phyloP scores from a whole-genome alignment of 2,888 invertebrate species.

The Mechanitis mazaeus region DNA sequence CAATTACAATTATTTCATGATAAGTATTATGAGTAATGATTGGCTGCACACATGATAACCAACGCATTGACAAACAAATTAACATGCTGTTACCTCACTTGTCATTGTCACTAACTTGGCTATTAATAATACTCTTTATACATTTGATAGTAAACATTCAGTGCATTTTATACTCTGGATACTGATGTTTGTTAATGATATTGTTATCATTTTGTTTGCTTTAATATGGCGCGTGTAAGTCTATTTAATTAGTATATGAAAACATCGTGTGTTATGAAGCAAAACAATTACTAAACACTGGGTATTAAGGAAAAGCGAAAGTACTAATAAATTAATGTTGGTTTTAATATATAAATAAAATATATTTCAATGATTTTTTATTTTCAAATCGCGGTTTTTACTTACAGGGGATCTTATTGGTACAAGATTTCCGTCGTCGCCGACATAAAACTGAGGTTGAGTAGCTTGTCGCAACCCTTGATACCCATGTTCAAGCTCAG shows the following conservation, averaged over 20 bases:
- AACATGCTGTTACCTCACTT: slow-evolving; percentile 59
- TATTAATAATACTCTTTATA: slow-evolving; percentile 48
- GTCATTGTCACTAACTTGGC: slow-evolving; percentile 51
- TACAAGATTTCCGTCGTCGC: slow-evolving; percentile 80
- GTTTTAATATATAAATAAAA: slow-evolving; percentile 8
- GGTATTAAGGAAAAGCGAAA: not conserved
- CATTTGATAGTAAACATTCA: slow-evolving; percentile 28
- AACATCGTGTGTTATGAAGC: slow-evolving; percentile 3
- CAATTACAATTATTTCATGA: slow-evolving; percentile 48
- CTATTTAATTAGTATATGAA: slow-evolving; percentile 11
- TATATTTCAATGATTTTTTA: not conserved
- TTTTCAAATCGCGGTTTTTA: slow-evolving; percentile 31
- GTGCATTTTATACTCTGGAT: slow-evolving; percentile 20
- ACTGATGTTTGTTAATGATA: slow-evolving; percentile 18
- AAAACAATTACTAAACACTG: slow-evolving; percentile 1
- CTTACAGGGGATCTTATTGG: slow-evolving; percentile 77
- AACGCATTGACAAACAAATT: slow-evolving; percentile 70
- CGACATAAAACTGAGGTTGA: slow-evolving; percentile 84
- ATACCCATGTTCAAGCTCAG: slow-evolving; percentile 94
- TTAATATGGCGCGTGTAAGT: slow-evolving; percentile 11
- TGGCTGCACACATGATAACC: slow-evolving; percentile 61
- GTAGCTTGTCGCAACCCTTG: slow-evolving; percentile 87
- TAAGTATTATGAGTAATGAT: slow-evolving; percentile 50
- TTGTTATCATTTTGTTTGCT: slow-evolving; percentile 20
- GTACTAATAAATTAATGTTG: not conserved